phyloP scores from a whole-genome alignment of 1,140 invertebrate genomes.

The Daktulosphaira vitifoliae region DNA sequence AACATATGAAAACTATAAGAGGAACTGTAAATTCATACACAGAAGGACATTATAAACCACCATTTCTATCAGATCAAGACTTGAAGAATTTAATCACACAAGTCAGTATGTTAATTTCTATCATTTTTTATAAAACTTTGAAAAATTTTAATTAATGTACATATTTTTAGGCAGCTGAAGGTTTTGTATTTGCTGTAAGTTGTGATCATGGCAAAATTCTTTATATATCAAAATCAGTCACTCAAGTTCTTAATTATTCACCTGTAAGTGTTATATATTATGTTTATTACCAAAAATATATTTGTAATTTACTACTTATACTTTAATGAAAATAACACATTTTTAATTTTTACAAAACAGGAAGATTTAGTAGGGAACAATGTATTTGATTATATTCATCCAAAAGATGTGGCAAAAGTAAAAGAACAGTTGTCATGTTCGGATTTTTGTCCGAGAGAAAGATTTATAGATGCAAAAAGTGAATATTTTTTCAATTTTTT shows the following conservation, averaged over 20 bases:
- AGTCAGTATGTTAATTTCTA: conserved; percentile 45
- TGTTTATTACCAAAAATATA: too few relatives aligned
- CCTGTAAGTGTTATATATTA: conserved; percentile 52
- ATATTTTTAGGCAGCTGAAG: conserved; percentile 63
- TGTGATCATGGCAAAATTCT: conserved; percentile 84
- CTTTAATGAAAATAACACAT: not conserved
- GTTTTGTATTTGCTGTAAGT: conserved; percentile 87
- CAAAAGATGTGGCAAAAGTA: conserved; percentile 87
- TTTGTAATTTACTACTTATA: too few relatives aligned
- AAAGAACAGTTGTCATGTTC: conserved; percentile 90
- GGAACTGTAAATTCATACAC: conserved; percentile 70
- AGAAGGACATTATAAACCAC: conserved; percentile 72
- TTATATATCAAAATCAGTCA: conserved; percentile 85
- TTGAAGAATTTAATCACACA: conserved; percentile 71
- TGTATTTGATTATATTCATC: conserved; percentile 89
- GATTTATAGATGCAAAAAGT: conserved; percentile 90
- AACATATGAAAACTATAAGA: conserved; percentile 75
- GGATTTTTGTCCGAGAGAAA: conserved; percentile 76
- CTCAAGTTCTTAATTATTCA: conserved; percentile 70
- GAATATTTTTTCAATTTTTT: conserved; percentile 41
- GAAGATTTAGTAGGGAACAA: conserved; percentile 83
- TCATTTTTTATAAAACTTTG: not conserved
- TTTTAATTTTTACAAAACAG: conserved; percentile 45
- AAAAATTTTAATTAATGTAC: not conserved
- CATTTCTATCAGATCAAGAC: conserved; percentile 81